Evolutionary conservation across 2,113 vertebrate species (phyloP), one percentile per base, ranked within the genome.

Genomic region (Setophaga petechia): DNA sequence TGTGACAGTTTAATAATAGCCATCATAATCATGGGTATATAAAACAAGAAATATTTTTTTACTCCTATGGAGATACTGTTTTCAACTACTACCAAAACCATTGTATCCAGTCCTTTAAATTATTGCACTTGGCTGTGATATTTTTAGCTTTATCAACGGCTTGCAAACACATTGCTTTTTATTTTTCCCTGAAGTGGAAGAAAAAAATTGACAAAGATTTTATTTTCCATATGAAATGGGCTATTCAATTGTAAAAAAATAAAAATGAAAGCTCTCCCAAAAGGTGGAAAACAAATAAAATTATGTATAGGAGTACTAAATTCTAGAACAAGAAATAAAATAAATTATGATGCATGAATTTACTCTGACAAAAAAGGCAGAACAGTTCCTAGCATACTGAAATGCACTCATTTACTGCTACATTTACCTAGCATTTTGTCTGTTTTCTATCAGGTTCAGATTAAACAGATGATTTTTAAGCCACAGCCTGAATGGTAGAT

Each of bases 1-100:
- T 94, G 35, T 90, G 89, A 86, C 80, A 95, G 86, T 77, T 89
- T 91, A 93, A 92, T 96, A 93, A 93, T 69, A 94, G 77, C 39
- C 33, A 67, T 77, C 77, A 74, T 94, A 94, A 94, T 95, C 51
- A 72, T 2, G 7, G 18, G 15, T 86, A 67, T 44, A 57, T 71
- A 86, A 79, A 51, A 86, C 3, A 7, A 91, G 58, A 84, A 89
- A 66, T 90, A 51, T 63, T 63, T 91, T 92, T 94, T 71, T 73
- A 61, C 6, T 77, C 41, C 33, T 78, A n/a, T 80, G 20, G 33
- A 85, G 41, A 67, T 69, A 17, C 27, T 82, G 41, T 85, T 92
- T 94, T 80, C 27, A 33, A n/a, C 19, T 84, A 81, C 23, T 79
- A n/a, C 30, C 25, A 33, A 61, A 94, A n/a, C 9, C 33, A 16